phyloP scores from a whole-genome alignment of 2,888 invertebrate species.

The Pelosia muscerda region DNA sequence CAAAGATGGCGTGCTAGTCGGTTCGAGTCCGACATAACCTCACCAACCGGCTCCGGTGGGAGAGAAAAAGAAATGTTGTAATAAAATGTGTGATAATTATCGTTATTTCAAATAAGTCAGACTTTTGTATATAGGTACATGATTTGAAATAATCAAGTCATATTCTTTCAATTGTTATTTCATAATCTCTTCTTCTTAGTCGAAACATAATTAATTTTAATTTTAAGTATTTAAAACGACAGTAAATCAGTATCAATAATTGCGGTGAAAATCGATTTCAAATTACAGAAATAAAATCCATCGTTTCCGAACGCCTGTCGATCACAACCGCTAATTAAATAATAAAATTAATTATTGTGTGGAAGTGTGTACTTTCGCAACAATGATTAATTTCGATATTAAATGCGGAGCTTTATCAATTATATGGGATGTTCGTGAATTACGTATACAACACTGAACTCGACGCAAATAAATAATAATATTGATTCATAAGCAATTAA shows the following conservation, averaged over 20 bases:
- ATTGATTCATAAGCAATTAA: not conserved
- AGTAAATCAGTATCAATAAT: not conserved
- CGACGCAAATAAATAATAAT: not conserved
- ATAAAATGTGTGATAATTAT: too few species aligned
- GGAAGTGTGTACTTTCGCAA: not conserved
- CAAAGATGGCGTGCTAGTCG: too few species aligned
- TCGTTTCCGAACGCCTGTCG: not conserved
- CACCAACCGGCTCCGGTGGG: too few species aligned
- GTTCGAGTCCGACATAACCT: too few species aligned
- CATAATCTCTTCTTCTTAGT: not conserved
- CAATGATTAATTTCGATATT: not conserved
- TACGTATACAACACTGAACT: not conserved
- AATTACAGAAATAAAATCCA: slow-evolving; percentile 11
- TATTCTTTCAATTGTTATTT: too few species aligned
- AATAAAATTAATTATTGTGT: slow-evolving; percentile 11
- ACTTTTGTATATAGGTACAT: too few species aligned
- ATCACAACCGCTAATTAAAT: slow-evolving; percentile 1
- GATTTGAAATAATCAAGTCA: too few species aligned
- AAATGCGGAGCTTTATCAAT: not conserved
- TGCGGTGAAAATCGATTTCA: not conserved
- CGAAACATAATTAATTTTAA: not conserved
- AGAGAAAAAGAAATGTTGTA: too few species aligned
- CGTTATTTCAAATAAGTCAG: too few species aligned
- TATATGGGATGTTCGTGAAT: not conserved
- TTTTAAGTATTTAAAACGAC: not conserved